These are phyloP conservation scores for Pseudopipra pipra DNA, from an alignment of 2,113 vertebrate genomes.

Conservation along the genomic window DNA sequence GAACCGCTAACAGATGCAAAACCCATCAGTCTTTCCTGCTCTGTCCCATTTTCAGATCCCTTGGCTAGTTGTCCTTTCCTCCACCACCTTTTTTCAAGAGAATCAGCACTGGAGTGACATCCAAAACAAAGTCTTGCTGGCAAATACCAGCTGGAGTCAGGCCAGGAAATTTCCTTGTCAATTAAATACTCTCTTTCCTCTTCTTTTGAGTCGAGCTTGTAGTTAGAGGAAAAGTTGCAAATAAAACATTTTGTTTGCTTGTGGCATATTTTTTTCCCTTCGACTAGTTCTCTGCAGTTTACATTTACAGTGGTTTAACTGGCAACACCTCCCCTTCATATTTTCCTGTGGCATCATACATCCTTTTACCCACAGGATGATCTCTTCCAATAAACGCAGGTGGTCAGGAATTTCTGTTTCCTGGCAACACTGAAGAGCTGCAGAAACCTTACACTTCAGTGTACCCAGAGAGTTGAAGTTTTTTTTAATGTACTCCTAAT, in stretches of 20 bases:
- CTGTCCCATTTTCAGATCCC: background rate
- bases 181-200: background rate
- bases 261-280: background rate
- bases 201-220: background rate
- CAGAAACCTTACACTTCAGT: background rate
- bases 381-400: constrained; percentile 15
- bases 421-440: constrained; percentile 17
- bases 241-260: background rate
- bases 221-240: background rate
- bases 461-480: background rate
- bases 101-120: background rate
- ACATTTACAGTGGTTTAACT: background rate
- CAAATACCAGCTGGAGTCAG: background rate
- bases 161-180: background rate
- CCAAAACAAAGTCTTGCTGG: constrained; percentile 28
- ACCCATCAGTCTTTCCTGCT: background rate
- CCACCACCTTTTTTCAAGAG: background rate
- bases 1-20: background rate
- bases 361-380: background rate
- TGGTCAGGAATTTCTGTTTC: constrained; percentile 40
- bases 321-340: background rate
- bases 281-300: background rate
- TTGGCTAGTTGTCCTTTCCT: background rate
- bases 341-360: background rate
- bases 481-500: background rate